These are phyloP conservation scores for Dryobates pubescens DNA, from an alignment of 2,797 vertebrate genomes.

Conservation along the genomic window DNA sequence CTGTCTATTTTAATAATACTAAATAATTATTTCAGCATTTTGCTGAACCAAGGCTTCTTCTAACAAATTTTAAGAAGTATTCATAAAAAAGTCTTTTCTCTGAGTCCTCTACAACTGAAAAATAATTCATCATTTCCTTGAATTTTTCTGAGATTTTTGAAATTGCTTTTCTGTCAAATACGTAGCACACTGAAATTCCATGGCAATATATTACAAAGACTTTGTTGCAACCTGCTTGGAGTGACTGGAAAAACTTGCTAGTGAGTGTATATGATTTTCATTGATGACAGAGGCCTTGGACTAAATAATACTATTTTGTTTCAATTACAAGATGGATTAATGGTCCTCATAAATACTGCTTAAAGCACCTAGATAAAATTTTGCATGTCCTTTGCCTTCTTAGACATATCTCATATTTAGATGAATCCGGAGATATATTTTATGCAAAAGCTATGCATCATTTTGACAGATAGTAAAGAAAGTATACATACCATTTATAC, in stretches of 20 bases:
- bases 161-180: not conserved
- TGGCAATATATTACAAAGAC: not conserved
- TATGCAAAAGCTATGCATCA: slow-evolving; percentile 17
- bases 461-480: slow-evolving; percentile 35
- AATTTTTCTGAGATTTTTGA: not conserved
- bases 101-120: not conserved
- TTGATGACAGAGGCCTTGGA: not conserved
- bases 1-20: not conserved
- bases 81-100: not conserved
- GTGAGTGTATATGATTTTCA: not conserved
- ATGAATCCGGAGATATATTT: not conserved
- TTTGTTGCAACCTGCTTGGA: not conserved
- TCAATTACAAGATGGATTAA: not conserved
- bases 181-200: not conserved
- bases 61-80: not conserved
- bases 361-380: not conserved
- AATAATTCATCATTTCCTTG: not conserved
- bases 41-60: not conserved
- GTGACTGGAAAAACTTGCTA: not conserved
- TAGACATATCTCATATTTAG: not conserved
- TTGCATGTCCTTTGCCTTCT: not conserved
- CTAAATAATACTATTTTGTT: not conserved
- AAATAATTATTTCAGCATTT: not conserved
- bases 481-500: slow-evolving; percentile 28
- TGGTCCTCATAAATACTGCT: not conserved